Percentiles rank a stretch among this genome's conserved stretches.
These are phyloP conservation scores for Tonatia bakeri DNA, from an alignment of 2,113 vertebrate species.

Conservation along the genomic window DNA sequence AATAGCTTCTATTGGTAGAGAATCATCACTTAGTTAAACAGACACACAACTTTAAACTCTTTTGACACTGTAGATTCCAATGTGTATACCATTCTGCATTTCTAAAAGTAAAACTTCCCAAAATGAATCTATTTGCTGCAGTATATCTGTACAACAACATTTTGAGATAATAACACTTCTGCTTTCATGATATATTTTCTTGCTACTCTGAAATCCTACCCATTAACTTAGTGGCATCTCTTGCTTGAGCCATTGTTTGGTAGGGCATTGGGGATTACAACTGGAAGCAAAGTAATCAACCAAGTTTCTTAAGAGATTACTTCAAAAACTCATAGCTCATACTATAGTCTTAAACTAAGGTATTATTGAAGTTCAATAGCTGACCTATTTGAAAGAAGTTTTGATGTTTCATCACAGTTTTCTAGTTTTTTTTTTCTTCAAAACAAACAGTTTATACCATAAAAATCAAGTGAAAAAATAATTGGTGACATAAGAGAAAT, in stretches of 20 bases:
- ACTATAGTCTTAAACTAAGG: background rate
- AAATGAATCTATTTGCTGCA: background rate
- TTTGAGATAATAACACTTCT: background rate
- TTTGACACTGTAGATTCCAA: background rate
- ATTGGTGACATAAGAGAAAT: background rate
- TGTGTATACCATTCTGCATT: background rate
- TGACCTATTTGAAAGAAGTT: background rate
- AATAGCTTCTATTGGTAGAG: background rate
- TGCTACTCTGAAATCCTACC: background rate
- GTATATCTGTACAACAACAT: background rate
- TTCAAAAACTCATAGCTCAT: background rate
- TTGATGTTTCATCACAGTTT: background rate
- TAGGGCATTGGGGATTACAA: background rate
- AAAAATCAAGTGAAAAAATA: background rate
- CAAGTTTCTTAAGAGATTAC: background rate
- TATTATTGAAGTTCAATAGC: background rate
- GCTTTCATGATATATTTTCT: background rate
- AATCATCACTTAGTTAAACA: background rate
- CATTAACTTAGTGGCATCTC: background rate
- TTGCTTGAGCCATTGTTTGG: fast-evolving
- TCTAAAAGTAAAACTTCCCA: background rate
- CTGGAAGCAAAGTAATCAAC: background rate
- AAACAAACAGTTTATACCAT: background rate
- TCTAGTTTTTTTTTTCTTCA: background rate
- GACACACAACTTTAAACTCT: background rate